These are phyloP conservation scores for Bucco capensis DNA, from an alignment of 2,113 vertebrate genomes.

Conservation along the genomic window DNA sequence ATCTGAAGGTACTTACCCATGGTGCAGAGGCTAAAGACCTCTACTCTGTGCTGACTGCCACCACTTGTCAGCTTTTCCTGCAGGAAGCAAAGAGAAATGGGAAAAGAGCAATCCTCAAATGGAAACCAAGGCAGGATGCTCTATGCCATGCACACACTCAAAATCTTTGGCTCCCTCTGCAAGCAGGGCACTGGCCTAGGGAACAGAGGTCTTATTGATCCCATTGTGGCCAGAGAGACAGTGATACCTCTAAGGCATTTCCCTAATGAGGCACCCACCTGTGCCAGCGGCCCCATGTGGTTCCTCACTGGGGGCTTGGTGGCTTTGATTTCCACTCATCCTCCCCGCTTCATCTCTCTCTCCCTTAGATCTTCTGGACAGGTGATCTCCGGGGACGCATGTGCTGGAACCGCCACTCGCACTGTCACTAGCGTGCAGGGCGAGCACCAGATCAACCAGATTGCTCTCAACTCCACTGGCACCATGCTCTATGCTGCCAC, in stretches of 20 bases:
- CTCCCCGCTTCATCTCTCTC: neutral
- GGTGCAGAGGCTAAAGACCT: neutral
- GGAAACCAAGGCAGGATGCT: neutral
- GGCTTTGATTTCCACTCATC: neutral
- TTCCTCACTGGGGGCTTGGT: neutral
- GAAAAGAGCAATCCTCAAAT: neutral
- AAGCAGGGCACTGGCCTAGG: neutral
- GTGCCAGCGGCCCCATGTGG: neutral
- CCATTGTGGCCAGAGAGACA: neutral
- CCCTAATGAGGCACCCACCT: neutral
- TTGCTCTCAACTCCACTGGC: constrained; percentile 87
- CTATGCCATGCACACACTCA: neutral
- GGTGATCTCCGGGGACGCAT: constrained; percentile 89
- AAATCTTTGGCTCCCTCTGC: neutral
- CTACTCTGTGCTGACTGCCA: neutral
- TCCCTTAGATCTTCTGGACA: constrained; percentile 86
- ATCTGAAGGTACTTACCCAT: neutral
- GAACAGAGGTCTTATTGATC: neutral
- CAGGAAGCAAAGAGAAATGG: neutral
- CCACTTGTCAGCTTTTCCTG: neutral
- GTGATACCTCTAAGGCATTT: neutral
- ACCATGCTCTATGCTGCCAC: constrained; percentile 87
- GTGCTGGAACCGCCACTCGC: constrained; percentile 82
- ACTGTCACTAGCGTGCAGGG: constrained; percentile 86
- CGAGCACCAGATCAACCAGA: constrained; percentile 97